Base-by-base conservation (phyloP, 2,888 invertebrate species). In the Scaptomyza reducta region DNA sequence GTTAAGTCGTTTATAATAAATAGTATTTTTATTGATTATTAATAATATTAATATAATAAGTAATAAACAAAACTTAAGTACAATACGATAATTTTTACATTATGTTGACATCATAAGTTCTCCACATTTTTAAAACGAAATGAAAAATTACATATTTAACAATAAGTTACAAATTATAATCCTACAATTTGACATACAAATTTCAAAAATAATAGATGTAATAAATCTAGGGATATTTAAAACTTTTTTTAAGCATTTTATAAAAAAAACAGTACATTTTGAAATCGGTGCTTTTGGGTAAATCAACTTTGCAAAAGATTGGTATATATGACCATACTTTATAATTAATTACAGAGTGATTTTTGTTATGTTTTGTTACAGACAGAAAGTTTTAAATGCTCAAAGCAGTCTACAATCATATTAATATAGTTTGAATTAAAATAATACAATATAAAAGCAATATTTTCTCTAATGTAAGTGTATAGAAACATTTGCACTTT, bases 261-360 rank as follows among this genome's bases (percentile, higher is more conserved):
- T 46, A 14, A 11, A 45, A 25, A n/a, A 33, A n/a, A 10, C 13
- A n/a, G 13, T 49, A 22, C 22, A n/a, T 33, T 50, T 35, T 14
- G 3, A 11, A 33, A n/a, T n/a, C 11, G 10, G 10, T 22, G 22
- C 2, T 31, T 33, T 31, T 18, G 31, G n/a, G n/a, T 18, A 10
- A 10, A 10, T n/a, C 16, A 6, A 35, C 6, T 18, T 13, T 27
- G 16, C 16, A 10, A 42, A 31, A 46, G 13, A 25, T 2, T 25
- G 9, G 1, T 25, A n/a, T 6, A 27, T 3, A 6, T n/a, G 33
- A 10, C 22, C 14, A 31, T 16, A 63, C 5, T 10, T 16, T 16
- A 10, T 61, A 49, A 61, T 42, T 61, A 63, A 47, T 63, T 18
- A 47, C 16, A 33, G 29, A 2, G 10, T 22, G 3, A 27, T 41